A percentile compares a stretch with the other conserved stretches of the same genome.
Evolutionary conservation across 2,797 vertebrate species (phyloP).

Genomic region (Crenuchus spilurus): DNA sequence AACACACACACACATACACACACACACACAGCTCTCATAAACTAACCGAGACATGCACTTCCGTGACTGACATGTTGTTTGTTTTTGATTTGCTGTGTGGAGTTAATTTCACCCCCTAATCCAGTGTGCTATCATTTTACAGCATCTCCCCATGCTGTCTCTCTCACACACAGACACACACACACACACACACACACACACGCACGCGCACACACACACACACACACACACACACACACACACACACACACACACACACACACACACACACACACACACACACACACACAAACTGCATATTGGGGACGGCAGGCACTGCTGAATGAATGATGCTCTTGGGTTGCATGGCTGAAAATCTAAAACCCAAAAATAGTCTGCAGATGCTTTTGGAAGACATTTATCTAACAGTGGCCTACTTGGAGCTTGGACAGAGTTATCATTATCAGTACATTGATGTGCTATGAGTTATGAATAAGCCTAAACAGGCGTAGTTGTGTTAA

Average conservation of each 20-base stretch:
- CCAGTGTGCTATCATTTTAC: constrained; percentile 65
- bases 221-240: constrained; percentile 2
- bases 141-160: constrained; percentile 57
- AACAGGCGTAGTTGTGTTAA: not conserved
- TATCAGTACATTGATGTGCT: not conserved
- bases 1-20: not conserved
- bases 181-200: not conserved
- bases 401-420: not conserved
- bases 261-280: constrained; percentile 4
- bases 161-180: constrained; percentile 14
- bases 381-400: constrained; percentile 9
- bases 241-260: not conserved
- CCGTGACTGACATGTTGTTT: constrained; percentile 73
- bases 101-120: constrained; percentile 77
- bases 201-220: not conserved
- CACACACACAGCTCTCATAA: constrained; percentile 59
- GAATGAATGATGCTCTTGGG: constrained; percentile 2
- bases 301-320: not conserved
- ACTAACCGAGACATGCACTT: constrained; percentile 68
- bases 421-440: not conserved
- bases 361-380: not conserved
- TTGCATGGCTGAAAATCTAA: constrained; percentile 3
- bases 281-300: not conserved
- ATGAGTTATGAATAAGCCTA: not conserved
- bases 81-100: constrained; percentile 76